A percentile compares a stretch with the other conserved stretches of the same genome.
Evolutionary conservation across 2,797 vertebrate genomes (phyloP).

Genomic region (Sebastes matsubarae): DNA sequence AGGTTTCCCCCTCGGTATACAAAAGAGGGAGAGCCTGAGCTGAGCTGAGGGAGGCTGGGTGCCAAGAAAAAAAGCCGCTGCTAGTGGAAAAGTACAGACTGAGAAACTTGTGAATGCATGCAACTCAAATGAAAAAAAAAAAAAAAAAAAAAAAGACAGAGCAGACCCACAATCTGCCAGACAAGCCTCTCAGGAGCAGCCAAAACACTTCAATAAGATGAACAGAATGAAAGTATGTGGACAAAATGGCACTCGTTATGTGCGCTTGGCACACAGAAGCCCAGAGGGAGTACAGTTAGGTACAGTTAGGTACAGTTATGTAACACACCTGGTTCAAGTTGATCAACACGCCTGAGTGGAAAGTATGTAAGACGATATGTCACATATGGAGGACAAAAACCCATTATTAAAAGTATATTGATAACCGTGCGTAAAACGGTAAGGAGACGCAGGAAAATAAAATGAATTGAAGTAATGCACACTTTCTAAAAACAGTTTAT

Average conservation of each 20-base stretch:
- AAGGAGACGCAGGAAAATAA: not conserved
- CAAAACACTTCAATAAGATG: not conserved
- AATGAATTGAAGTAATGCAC: not conserved
- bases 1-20: conserved; percentile 35
- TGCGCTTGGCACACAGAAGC: not conserved
- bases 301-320: conserved; percentile 58
- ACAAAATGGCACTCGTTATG: not conserved
- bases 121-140: not conserved
- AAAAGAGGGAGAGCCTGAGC: conserved; percentile 44
- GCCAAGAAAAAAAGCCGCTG: conserved; percentile 70
- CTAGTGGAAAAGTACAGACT: conserved; percentile 80
- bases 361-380: not conserved
- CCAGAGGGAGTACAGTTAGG: not conserved
- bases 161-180: not conserved
- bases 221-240: not conserved
- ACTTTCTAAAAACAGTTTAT: not conserved
- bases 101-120: conserved; percentile 25
- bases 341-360: conserved; percentile 11
- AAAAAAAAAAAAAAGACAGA: not conserved
- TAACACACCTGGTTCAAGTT: conserved; percentile 60
- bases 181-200: not conserved
- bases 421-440: not conserved
- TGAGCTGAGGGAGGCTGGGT: conserved; percentile 31
- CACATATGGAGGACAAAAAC: not conserved
- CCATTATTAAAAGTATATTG: not conserved